phyloP scores from a whole-genome alignment of 2,888 invertebrate species.

The Synergus japonicus region DNA sequence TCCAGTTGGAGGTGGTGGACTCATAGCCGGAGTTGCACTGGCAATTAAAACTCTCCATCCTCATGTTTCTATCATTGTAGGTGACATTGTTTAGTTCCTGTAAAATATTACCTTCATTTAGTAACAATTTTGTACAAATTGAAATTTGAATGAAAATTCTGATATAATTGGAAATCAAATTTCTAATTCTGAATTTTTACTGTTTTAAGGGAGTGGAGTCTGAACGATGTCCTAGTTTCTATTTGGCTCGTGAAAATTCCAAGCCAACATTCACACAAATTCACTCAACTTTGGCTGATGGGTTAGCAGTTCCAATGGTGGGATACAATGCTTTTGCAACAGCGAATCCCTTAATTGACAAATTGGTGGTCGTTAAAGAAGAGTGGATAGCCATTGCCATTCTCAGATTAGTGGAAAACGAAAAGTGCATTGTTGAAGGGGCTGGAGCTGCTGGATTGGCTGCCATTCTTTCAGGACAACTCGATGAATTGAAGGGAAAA shows the following conservation, averaged over 20 bases:
- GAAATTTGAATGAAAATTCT: no score
- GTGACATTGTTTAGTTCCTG: not conserved
- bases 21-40: slow-evolving; percentile 93
- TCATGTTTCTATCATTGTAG: slow-evolving; percentile 88
- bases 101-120: not conserved
- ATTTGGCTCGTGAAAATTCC: slow-evolving; percentile 84
- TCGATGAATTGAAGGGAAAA: slow-evolving; percentile 89
- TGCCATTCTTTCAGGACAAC: slow-evolving; percentile 88
- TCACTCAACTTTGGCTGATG: slow-evolving; percentile 90
- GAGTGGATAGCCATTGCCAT: slow-evolving; percentile 92
- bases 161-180: not conserved
- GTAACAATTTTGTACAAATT: no score
- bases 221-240: slow-evolving; percentile 93
- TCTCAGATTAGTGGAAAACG: slow-evolving; percentile 87
- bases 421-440: slow-evolving; percentile 95
- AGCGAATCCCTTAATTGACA: slow-evolving; percentile 86
- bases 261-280: slow-evolving; percentile 84
- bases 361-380: slow-evolving; percentile 89
- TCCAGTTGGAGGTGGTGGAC: slow-evolving; percentile 96
- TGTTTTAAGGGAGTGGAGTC: slow-evolving; percentile 90
- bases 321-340: slow-evolving; percentile 92
- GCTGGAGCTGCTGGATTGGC: slow-evolving; percentile 93
- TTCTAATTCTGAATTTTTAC: not conserved
- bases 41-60: slow-evolving; percentile 93
- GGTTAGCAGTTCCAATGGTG: slow-evolving; percentile 91